Evolutionary conservation across 2,797 vertebrate genomes (phyloP).

Genomic region (Enteromius paludinosus): DNA sequence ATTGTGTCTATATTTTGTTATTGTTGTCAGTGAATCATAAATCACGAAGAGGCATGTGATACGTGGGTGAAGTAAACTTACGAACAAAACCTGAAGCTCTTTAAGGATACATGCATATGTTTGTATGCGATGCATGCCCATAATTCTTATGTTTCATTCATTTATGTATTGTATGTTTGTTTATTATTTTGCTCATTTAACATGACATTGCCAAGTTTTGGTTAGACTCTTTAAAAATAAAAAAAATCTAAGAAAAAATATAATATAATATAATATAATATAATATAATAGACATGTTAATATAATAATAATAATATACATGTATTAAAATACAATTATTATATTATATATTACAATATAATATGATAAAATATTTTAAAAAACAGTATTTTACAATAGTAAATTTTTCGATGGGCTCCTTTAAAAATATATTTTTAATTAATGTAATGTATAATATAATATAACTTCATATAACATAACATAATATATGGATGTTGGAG

Average conservation of each 20-base stretch:
- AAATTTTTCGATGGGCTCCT: background rate
- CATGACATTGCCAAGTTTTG: background rate
- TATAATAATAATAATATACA: background rate
- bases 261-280: too few species aligned
- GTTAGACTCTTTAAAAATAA: too few species aligned
- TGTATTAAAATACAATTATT: background rate
- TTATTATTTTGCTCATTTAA: background rate
- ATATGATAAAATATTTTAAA: background rate
- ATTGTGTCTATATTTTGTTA: slow-evolving; percentile 28
- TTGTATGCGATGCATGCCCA: background rate
- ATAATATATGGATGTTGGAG: background rate
- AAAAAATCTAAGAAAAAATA: too few species aligned
- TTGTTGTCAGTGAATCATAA: slow-evolving; percentile 11
- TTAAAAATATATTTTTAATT: background rate
- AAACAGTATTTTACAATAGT: background rate
- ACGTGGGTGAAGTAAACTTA: background rate
- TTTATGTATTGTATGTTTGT: background rate
- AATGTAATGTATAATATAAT: background rate
- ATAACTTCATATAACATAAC: background rate
- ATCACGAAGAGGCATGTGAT: background rate
- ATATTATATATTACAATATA: background rate
- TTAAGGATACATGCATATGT: background rate
- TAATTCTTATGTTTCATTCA: background rate
- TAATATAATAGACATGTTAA: too few species aligned
- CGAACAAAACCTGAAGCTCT: background rate